Conservation (phyloP, 2,888 invertebrate species). For the Thecocarcelia acutangulata region DNA sequence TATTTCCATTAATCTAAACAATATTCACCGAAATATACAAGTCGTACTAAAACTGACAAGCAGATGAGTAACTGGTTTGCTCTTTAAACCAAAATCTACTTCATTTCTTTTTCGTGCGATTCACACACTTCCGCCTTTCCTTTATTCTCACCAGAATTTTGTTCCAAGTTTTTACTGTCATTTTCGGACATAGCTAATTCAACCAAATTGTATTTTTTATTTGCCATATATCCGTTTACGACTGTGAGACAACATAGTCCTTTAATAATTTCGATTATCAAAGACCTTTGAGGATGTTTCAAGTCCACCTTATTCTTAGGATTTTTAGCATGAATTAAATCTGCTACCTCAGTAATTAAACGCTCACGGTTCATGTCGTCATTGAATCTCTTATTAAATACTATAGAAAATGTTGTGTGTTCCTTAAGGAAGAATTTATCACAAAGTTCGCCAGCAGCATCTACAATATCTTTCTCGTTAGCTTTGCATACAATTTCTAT, state of each 20-base stretch:
- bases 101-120: not conserved
- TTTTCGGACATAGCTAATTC: conserved; percentile 81
- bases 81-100: not conserved
- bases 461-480: conserved; percentile 88
- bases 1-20: too few relatives aligned
- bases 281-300: conserved; percentile 88
- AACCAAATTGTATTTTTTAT: conserved; percentile 92
- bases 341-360: conserved; percentile 88
- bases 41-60: too few relatives aligned
- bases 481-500: conserved; percentile 91
- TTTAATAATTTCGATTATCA: conserved; percentile 92
- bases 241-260: conserved; percentile 90
- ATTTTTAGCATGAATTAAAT: conserved; percentile 86
- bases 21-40: too few relatives aligned
- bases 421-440: conserved; percentile 88
- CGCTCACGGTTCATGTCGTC: conserved; percentile 87
- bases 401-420: conserved; percentile 88
- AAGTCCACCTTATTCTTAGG: conserved; percentile 89
- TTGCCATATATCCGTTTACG: conserved; percentile 88
- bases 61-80: not conserved
- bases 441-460: conserved; percentile 85
- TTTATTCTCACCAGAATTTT: not conserved
- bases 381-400: conserved; percentile 91
- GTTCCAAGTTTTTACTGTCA: not conserved
- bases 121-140: not conserved